A percentile compares a stretch with the other conserved stretches of the same genome.
Evolutionary conservation across 2,888 invertebrate species (phyloP).

Genomic region (Drosophila vallismaia): DNA sequence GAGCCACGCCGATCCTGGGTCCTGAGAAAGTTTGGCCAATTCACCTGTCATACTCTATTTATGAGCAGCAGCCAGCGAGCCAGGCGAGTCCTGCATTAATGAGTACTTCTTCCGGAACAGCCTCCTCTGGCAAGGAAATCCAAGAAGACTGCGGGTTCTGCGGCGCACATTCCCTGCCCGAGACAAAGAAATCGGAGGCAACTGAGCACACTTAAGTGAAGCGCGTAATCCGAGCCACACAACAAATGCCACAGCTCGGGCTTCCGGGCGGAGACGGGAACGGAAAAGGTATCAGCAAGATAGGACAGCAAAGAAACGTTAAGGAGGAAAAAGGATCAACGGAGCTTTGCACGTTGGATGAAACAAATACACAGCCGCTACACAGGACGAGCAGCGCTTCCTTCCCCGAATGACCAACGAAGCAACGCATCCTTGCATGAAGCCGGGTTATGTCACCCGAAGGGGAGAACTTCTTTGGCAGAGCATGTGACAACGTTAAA

Average conservation of each 20-base stretch:
- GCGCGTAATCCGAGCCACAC: slow-evolving; percentile 79
- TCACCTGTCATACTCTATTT: slow-evolving; percentile 38
- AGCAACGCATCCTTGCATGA: slow-evolving; percentile 34
- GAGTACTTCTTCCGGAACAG: slow-evolving; percentile 58
- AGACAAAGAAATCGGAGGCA: slow-evolving; percentile 66
- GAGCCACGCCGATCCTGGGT: not conserved
- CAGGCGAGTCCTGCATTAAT: slow-evolving; percentile 66
- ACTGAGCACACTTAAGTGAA: slow-evolving; percentile 79
- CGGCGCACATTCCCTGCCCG: slow-evolving; percentile 10
- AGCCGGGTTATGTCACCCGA: slow-evolving; percentile 56
- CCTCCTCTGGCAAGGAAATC: slow-evolving; percentile 33
- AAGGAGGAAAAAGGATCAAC: slow-evolving; percentile 71
- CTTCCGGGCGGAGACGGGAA: slow-evolving; percentile 10
- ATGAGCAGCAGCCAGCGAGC: slow-evolving; percentile 5
- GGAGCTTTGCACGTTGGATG: slow-evolving; percentile 75
- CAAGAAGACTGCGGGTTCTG: slow-evolving; percentile 27
- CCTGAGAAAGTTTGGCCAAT: slow-evolving; percentile 13
- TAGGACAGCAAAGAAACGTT: slow-evolving; percentile 54
- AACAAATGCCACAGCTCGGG: slow-evolving; percentile 66
- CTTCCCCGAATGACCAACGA: slow-evolving; percentile 28
- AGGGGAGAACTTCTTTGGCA: slow-evolving; percentile 26
- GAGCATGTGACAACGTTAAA: slow-evolving; percentile 79
- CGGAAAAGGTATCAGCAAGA: slow-evolving; percentile 1
- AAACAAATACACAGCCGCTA: slow-evolving; percentile 54
- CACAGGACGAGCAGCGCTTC: slow-evolving; percentile 1